Conservation (phyloP, 2,113 vertebrate genomes). For the Actenoides lindsayi region DNA sequence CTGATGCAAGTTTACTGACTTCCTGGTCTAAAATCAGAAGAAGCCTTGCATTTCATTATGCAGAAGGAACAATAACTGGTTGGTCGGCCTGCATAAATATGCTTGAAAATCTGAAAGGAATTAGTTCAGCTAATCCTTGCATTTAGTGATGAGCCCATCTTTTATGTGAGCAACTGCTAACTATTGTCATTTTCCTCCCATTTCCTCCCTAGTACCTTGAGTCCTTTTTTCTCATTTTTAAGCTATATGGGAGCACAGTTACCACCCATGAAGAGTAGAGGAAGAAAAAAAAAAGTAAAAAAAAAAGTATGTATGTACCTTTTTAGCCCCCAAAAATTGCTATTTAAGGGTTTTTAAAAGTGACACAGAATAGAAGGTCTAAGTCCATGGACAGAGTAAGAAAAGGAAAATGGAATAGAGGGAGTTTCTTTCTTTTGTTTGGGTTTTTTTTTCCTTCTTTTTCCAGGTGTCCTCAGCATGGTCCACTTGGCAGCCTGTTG, state of each 20-base stretch:
- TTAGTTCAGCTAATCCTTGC: background rate
- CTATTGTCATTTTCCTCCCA: background rate
- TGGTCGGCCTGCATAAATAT: background rate
- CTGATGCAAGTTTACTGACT: background rate
- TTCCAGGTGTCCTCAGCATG: background rate
- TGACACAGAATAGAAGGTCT: background rate
- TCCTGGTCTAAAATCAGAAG: background rate
- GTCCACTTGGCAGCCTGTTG: background rate
- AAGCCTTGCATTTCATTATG: background rate
- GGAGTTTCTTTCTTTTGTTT: no score
- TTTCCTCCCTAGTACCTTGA: background rate
- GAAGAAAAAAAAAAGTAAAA: background rate
- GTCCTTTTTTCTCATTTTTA: background rate
- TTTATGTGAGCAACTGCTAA: background rate
- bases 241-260: background rate
- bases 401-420: background rate
- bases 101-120: background rate
- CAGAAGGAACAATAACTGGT: background rate
- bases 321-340: rapidly evolving
- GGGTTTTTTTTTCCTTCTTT: background rate
- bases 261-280: background rate
- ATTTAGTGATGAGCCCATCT: background rate
- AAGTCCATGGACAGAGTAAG: background rate
- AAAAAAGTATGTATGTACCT: no score
- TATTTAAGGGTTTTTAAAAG: background rate